phyloP scores from a whole-genome alignment of 2,888 invertebrate genomes.

The Sylvicola cinctus region DNA sequence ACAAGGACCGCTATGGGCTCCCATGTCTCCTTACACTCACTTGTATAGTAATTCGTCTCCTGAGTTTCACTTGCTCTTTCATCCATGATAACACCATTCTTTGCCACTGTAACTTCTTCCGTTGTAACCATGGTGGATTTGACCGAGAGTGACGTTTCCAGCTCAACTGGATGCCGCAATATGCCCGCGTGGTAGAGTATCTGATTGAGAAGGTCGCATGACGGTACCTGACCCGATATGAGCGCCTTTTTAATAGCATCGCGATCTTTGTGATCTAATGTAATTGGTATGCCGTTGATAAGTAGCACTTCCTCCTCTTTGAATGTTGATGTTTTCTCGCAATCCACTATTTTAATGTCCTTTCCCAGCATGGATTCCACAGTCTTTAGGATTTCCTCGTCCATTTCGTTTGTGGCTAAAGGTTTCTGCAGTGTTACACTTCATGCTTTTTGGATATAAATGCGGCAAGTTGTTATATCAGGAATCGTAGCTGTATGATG shows the following conservation, averaged over 20 bases:
- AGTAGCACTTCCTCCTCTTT: constrained; percentile 48
- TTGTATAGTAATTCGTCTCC: constrained; percentile 47
- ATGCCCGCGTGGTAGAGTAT: constrained; percentile 43
- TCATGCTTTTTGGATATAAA: no score
- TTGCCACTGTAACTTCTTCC: constrained; percentile 46
- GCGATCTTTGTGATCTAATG: constrained; percentile 44
- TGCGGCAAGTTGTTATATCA: no score
- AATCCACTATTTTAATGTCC: constrained; percentile 48
- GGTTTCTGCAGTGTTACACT: no score
- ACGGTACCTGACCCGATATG: constrained; percentile 45
- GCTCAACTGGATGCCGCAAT: constrained; percentile 41
- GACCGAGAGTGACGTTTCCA: constrained; percentile 49
- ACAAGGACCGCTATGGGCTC: constrained; percentile 26
- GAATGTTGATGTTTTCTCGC: constrained; percentile 49
- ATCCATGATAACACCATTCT: constrained; percentile 45
- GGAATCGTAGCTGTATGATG: no score
- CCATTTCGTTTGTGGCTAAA: constrained; percentile 27
- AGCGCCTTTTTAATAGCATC: constrained; percentile 44
- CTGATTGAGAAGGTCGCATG: constrained; percentile 47
- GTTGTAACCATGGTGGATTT: constrained; percentile 48
- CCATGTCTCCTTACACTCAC: constrained; percentile 43
- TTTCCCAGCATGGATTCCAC: constrained; percentile 53
- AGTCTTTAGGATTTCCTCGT: constrained; percentile 53
- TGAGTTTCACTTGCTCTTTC: constrained; percentile 47
- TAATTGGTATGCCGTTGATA: constrained; percentile 48